A percentile compares a stretch with the other conserved stretches of the same genome.
Evolutionary conservation across 2,888 invertebrate genomes (phyloP).

Genomic region (Epistrophe eligans): DNA sequence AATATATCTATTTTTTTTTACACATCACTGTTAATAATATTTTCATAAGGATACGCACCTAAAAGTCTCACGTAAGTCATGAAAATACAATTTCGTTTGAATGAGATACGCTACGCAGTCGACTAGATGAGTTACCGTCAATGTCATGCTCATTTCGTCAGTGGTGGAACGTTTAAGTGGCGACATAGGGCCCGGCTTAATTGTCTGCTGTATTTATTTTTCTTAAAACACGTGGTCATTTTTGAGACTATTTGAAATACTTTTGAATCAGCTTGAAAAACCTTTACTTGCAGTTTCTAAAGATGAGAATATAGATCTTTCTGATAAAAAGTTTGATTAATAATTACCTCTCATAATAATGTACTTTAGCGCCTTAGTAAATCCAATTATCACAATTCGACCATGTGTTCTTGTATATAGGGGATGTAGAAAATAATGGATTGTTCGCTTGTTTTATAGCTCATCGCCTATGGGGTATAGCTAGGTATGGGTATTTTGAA

Average conservation of each 20-base stretch:
- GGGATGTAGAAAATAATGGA: slow-evolving; percentile 24
- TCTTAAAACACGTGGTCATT: no score
- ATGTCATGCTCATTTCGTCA: not conserved
- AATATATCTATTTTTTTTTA: not conserved
- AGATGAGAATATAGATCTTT: no score
- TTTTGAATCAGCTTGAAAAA: no score
- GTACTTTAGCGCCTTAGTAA: not conserved
- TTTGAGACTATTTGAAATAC: no score
- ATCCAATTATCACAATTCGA: fast-evolving
- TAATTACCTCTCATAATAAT: no score
- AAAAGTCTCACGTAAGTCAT: slow-evolving; percentile 33
- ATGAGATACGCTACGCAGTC: slow-evolving; percentile 39
- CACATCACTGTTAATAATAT: slow-evolving; percentile 20
- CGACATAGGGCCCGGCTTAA: no score
- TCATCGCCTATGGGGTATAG: slow-evolving; percentile 14
- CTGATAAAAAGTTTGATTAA: no score
- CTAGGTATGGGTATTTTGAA: slow-evolving; percentile 35
- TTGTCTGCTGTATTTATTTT: no score
- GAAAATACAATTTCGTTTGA: slow-evolving; percentile 41
- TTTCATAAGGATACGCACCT: slow-evolving; percentile 51
- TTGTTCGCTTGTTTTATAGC: slow-evolving; percentile 31
- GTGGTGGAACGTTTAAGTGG: not conserved
- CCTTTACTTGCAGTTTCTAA: no score
- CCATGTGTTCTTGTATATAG: not conserved
- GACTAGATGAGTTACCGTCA: slow-evolving; percentile 59